Evolutionary conservation across 2,113 vertebrate genomes (phyloP).

Genomic region (Phoxinus phoxinus): DNA sequence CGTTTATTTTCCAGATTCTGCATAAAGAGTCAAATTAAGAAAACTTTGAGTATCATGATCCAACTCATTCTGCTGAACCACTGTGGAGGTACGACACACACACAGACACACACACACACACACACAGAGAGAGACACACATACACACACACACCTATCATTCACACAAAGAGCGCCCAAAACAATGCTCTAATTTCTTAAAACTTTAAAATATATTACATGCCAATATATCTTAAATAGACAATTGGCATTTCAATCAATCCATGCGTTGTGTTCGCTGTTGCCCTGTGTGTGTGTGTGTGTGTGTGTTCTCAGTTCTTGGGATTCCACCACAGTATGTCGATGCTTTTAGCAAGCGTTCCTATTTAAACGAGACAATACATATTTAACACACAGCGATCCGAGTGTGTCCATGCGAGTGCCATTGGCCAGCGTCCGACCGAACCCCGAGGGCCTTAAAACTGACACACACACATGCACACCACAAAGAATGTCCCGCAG

Average conservation of each 20-base stretch:
- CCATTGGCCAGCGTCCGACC: neutral
- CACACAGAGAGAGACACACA: neutral
- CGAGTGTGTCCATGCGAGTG: neutral
- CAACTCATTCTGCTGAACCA: neutral
- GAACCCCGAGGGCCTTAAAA: slow-evolving; percentile 15
- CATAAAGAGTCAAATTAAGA: neutral
- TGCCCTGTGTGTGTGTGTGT: too few relatives aligned
- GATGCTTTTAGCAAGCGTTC: slow-evolving; percentile 43
- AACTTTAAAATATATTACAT: neutral
- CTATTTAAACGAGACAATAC: slow-evolving; percentile 40
- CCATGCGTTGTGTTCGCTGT: neutral
- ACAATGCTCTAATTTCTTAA: neutral
- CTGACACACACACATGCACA: slow-evolving; percentile 4
- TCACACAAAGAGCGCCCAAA: neutral
- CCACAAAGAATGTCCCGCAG: slow-evolving; percentile 14
- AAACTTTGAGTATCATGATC: neutral
- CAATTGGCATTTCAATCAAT: neutral
- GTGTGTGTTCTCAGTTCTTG: neutral
- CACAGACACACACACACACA: slow-evolving; percentile 5
- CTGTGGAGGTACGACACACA: neutral
- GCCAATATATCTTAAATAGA: neutral
- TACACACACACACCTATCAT: neutral
- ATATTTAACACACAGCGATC: slow-evolving; percentile 38
- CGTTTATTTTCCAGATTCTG: neutral
- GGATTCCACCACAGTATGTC: neutral